phyloP scores from a whole-genome alignment of 2,797 vertebrate species.

The Betta splendens region DNA sequence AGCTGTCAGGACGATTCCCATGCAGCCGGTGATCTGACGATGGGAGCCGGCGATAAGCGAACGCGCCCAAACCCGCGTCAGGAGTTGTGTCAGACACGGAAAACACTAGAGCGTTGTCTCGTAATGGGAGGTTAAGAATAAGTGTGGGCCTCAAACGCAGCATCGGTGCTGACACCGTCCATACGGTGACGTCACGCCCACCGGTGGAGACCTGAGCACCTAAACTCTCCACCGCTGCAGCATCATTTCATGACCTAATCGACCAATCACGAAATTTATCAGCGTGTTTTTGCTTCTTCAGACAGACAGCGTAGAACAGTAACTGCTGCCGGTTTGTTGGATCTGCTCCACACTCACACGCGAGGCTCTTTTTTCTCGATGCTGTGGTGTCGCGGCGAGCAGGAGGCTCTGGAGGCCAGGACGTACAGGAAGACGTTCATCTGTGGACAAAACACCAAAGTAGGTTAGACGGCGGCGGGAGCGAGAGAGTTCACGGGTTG shows the following conservation, averaged over 20 bases:
- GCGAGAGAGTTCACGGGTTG: background rate
- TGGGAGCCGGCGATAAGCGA: background rate
- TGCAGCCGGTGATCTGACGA: conserved; percentile 1
- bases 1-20: conserved; percentile 1
- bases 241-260: no score
- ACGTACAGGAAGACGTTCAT: conserved; percentile 91
- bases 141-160: no score
- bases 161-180: no score
- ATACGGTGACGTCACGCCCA: no score
- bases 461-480: conserved; percentile 4
- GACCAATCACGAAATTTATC: no score
- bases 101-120: conserved; percentile 11
- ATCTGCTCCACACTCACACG: conserved; percentile 83
- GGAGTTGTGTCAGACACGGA: background rate
- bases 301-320: no score
- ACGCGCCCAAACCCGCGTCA: background rate
- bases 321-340: no score
- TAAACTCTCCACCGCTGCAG: no score
- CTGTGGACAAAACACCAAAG: conserved; percentile 67
- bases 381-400: conserved; percentile 81
- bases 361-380: conserved; percentile 89
- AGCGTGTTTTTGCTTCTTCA: no score
- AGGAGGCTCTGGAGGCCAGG: conserved; percentile 87
- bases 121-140: background rate
- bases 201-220: no score